Percentiles rank a stretch among this genome's conserved stretches.
Conservation (phyloP, 53 echinoderm and acorn worm genomes). For the Paracentrotus lividus region DNA sequence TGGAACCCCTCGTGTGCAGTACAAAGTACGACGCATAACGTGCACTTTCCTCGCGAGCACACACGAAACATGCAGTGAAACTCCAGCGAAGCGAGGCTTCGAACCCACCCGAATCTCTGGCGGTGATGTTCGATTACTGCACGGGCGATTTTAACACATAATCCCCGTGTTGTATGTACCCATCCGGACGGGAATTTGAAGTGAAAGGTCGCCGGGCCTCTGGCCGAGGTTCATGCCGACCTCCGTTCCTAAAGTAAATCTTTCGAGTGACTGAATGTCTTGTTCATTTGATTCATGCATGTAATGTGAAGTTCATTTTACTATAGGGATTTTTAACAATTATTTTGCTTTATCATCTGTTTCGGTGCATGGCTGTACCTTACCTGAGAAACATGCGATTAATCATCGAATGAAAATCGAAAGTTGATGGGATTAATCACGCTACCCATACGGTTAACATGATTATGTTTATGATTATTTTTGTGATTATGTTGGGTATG, state of each 20-base stretch:
- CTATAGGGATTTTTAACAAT: no score
- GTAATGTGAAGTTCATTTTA: no score
- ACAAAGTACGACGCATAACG: constrained; percentile 17
- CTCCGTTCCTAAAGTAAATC: neutral
- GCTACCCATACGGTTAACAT: no score
- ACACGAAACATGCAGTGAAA: neutral
- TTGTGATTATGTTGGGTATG: no score
- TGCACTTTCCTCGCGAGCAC: constrained; percentile 16
- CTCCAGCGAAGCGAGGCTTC: neutral
- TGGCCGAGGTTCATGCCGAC: neutral
- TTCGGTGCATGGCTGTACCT: no score
- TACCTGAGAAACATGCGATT: no score
- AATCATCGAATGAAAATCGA: no score
- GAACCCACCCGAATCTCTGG: neutral
- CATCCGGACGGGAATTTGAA: constrained; percentile 12
- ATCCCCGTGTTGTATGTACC: neutral
- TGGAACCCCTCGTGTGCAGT: constrained; percentile 32
- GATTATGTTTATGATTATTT: no score
- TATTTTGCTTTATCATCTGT: no score
- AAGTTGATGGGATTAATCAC: no score
- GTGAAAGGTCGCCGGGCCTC: constrained; percentile 21
- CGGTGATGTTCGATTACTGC: neutral
- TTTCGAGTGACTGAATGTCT: no score
- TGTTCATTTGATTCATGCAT: no score
- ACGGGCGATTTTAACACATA: neutral